These are phyloP conservation scores for Napeogenes inachia DNA, from an alignment of 2,888 invertebrate genomes.

Conservation along the genomic window DNA sequence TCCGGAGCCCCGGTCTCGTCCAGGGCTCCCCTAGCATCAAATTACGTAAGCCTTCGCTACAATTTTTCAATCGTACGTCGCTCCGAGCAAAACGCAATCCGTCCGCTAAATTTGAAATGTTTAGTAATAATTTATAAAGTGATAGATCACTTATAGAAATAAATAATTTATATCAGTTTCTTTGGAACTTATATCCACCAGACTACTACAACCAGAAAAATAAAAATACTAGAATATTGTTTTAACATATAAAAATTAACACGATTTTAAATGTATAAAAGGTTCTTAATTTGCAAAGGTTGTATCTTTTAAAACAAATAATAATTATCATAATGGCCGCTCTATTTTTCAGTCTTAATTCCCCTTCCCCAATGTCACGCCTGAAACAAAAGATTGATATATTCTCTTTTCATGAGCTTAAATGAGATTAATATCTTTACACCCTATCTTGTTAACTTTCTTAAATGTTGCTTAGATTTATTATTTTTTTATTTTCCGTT, in stretches of 20 bases:
- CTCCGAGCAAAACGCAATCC: slow-evolving; percentile 51
- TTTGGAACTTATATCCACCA: too few species aligned
- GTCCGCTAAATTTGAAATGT: slow-evolving; percentile 52
- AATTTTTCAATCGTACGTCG: slow-evolving; percentile 70
- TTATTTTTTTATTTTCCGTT: too few species aligned
- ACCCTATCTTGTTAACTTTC: slow-evolving; percentile 36
- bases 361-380: slow-evolving; percentile 44
- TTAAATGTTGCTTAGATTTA: slow-evolving; percentile 4
- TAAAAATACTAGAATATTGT: too few species aligned
- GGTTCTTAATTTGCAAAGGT: slow-evolving; percentile 21
- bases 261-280: not conserved
- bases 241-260: too few species aligned
- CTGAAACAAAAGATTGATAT: slow-evolving; percentile 72
- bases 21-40: slow-evolving; percentile 47
- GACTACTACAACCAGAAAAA: too few species aligned
- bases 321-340: slow-evolving; percentile 63
- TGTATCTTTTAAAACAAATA: slow-evolving; percentile 51
- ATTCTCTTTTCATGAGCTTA: slow-evolving; percentile 66
- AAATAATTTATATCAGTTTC: too few species aligned
- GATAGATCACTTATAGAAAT: slow-evolving; percentile 20
- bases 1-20: slow-evolving; percentile 33
- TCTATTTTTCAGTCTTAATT: slow-evolving; percentile 69
- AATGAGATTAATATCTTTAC: slow-evolving; percentile 58
- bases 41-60: slow-evolving; percentile 62
- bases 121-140: slow-evolving; percentile 52